phyloP scores from a whole-genome alignment of 2,888 invertebrate genomes.

The Fissipunctia ypsillon region DNA sequence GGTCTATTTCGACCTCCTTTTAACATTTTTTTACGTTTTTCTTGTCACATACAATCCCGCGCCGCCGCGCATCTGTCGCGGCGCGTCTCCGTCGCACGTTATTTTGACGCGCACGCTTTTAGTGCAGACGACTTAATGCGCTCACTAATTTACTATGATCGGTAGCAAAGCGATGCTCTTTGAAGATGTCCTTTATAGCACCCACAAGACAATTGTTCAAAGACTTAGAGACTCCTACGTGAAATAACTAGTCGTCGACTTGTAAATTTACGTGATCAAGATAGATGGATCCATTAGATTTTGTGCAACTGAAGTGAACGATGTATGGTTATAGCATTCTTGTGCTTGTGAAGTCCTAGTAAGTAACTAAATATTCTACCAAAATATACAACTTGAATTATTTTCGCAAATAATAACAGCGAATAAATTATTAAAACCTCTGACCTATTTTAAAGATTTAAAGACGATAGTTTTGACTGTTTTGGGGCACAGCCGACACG shows the following conservation, averaged over 20 bases:
- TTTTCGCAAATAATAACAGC: neutral
- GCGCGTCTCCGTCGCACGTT: slow-evolving; percentile 63
- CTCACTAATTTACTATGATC: slow-evolving; percentile 75
- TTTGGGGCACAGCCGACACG: neutral
- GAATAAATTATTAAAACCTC: neutral
- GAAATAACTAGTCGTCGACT: slow-evolving; percentile 60
- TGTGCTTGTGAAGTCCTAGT: slow-evolving; percentile 25
- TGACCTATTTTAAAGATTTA: neutral
- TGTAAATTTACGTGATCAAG: slow-evolving; percentile 54
- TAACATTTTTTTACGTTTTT: slow-evolving; percentile 64
- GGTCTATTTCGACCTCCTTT: slow-evolving; percentile 50
- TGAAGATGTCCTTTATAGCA: slow-evolving; percentile 66
- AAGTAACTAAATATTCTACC: slow-evolving; percentile 12
- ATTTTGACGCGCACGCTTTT: slow-evolving; percentile 75
- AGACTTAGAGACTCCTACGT: slow-evolving; percentile 58
- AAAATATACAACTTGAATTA: neutral
- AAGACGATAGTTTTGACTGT: too few relatives aligned
- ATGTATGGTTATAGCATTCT: slow-evolving; percentile 28
- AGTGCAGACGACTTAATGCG: slow-evolving; percentile 70
- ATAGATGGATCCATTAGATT: slow-evolving; percentile 54
- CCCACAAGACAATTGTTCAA: slow-evolving; percentile 56
- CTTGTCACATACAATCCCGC: slow-evolving; percentile 58
- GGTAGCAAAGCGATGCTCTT: slow-evolving; percentile 58
- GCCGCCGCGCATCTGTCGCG: slow-evolving; percentile 72
- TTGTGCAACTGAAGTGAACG: slow-evolving; percentile 33